Percentiles rank a stretch among this genome's conserved stretches.
These are phyloP conservation scores for Anguilla obscura DNA, from an alignment of 2,797 vertebrate genomes.

Conservation along the genomic window DNA sequence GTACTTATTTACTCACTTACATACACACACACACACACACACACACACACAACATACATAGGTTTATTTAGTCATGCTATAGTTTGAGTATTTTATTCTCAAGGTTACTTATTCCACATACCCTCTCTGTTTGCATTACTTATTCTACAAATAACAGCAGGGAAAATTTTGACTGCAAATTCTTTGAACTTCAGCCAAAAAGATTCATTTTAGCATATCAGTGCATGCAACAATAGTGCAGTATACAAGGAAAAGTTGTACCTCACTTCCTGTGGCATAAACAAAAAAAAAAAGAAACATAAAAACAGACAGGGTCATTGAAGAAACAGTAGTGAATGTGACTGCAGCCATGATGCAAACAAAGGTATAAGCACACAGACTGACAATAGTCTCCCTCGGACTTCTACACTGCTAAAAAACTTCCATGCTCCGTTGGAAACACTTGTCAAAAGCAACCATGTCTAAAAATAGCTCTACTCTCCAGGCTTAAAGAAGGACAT, in stretches of 20 bases:
- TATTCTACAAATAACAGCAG: background rate
- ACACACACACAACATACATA: background rate
- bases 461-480: background rate
- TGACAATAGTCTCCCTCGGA: background rate
- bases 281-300: background rate
- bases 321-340: background rate
- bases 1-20: too few relatives aligned
- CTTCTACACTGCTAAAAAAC: background rate
- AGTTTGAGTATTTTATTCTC: background rate
- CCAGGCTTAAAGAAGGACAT: constrained; percentile 2
- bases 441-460: background rate
- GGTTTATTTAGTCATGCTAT: background rate
- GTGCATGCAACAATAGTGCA: background rate
- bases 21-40: too few relatives aligned
- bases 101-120: background rate
- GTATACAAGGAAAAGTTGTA: background rate
- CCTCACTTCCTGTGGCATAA: background rate
- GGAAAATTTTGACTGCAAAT: background rate
- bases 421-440: background rate
- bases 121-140: too few relatives aligned
- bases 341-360: background rate
- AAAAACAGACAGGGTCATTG: background rate
- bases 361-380: background rate
- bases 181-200: background rate
- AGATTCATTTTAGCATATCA: background rate